Percentiles rank a stretch among this genome's conserved stretches.
Conservation (phyloP, 37 sponge, comb jelly and placozoan species). For the Axinella damicornis region DNA sequence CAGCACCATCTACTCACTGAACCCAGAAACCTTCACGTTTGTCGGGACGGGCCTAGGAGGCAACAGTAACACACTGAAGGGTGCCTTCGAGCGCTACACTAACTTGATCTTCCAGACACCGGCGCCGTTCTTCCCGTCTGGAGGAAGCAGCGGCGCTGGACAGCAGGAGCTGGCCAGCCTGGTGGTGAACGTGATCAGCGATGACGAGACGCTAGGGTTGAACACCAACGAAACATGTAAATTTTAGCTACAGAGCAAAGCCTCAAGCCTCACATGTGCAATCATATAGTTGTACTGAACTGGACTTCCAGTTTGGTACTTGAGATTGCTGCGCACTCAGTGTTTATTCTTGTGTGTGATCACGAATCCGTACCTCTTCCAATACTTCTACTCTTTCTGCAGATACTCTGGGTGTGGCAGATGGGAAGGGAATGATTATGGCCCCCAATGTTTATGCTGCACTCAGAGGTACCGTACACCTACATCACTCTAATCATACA, state of each 20-base stretch:
- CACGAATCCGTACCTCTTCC: too few species aligned
- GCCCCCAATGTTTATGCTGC: slow-evolving; percentile 84
- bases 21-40: slow-evolving; percentile 53
- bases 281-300: too few species aligned
- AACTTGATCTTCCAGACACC: slow-evolving; percentile 58
- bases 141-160: background rate
- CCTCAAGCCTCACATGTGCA: too few species aligned
- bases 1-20: slow-evolving; percentile 4
- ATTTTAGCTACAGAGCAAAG: too few species aligned
- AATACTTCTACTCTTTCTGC: background rate
- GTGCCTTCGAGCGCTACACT: slow-evolving; percentile 71
- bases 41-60: slow-evolving; percentile 33
- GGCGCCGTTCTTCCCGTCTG: slow-evolving; percentile 29
- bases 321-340: too few species aligned
- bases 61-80: slow-evolving; percentile 44
- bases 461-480: slow-evolving; percentile 80
- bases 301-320: too few species aligned
- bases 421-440: slow-evolving; percentile 18
- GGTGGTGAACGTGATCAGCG: slow-evolving; percentile 47
- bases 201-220: slow-evolving; percentile 42
- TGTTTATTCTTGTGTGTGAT: too few species aligned
- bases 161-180: background rate
- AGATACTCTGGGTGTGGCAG: slow-evolving; percentile 42
- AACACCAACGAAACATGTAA: slow-evolving; percentile 76
- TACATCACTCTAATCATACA: too few species aligned